phyloP scores from a whole-genome alignment of 2,888 invertebrate species.

The Eustalomyia histrio region DNA sequence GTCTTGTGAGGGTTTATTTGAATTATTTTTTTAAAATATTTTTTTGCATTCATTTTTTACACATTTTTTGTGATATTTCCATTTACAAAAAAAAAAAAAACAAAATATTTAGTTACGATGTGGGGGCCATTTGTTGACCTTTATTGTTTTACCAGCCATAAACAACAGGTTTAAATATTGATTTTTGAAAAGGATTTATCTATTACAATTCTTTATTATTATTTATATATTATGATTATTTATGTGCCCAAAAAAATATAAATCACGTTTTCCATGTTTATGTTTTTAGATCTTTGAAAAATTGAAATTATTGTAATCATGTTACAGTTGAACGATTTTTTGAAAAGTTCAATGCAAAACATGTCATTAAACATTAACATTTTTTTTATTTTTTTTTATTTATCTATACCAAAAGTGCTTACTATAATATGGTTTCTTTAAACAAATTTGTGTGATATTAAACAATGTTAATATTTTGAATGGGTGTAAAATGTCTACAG shows the following conservation, averaged over 20 bases:
- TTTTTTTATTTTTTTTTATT: neutral
- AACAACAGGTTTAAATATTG: conserved; percentile 23
- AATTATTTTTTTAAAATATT: conserved; percentile 22
- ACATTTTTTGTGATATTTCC: neutral
- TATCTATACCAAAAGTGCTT: neutral
- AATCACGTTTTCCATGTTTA: conserved; percentile 58
- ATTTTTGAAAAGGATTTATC: conserved; percentile 25
- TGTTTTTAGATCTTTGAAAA: neutral
- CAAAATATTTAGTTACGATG: conserved; percentile 12
- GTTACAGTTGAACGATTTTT: conserved; percentile 41
- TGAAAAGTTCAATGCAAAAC: conserved; percentile 57
- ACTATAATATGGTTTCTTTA: too few species aligned
- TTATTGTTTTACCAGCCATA: conserved; percentile 23
- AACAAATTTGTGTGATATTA: too few species aligned
- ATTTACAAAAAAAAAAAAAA: neutral
- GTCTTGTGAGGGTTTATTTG: conserved; percentile 43
- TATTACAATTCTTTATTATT: neutral
- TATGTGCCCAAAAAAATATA: conserved; percentile 1
- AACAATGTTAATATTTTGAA: too few species aligned
- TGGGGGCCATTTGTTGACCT: conserved; percentile 42
- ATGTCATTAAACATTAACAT: neutral
- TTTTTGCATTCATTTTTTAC: neutral
- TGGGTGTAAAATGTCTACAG: too few species aligned
- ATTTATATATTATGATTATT: conserved; percentile 2
- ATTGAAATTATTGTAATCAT: conserved; percentile 13